Base-by-base conservation (phyloP, 1,140 invertebrate genomes). In the Drosophila prosaltans region DNA sequence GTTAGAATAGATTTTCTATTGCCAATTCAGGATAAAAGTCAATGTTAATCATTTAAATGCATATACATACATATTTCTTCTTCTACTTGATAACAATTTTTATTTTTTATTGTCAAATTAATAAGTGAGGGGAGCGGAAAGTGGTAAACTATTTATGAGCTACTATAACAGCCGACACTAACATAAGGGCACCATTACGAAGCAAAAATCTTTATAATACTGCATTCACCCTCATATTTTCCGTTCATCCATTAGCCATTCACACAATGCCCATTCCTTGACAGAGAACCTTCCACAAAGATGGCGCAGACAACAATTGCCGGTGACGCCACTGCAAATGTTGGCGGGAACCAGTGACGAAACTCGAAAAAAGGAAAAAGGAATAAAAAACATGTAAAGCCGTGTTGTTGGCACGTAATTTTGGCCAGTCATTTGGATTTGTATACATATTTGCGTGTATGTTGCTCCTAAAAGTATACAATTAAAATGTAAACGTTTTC, bases 161-260 rank as follows among this genome's bases (percentile, higher is more conserved):
- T 69, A 78, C 81, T 75, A 65, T 57, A 71, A 65, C 67, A 70
- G 70, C 71, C 69, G 65, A 54, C 58, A 70, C 72, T 83, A 36
- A 36, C 32, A 88, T 88, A 82, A 82, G 88, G 82, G 76, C 68
- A 82, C 72, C 80, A 82, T 88, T 88, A 76, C 78, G 75, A 57
- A 66, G 79, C 79, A 70, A 65, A 66, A 82, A 82, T 80, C 80
- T 78, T 75, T 9, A 24, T 51, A 81, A 74, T 79, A 81, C 59
- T 70, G 78, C 78, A 81, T 40, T 54, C 39, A 39, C 51, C 69
- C 24, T 5, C 39, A 9, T 2, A 36, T 16, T 57, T 41, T 40
- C 30, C 30, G 11, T 32, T 26, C 54, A 40, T 2, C 43, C 45
- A 51, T 51, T 26, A 51, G 45, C 45, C 21, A 51, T 40, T 10